Conservation (phyloP, 2,888 invertebrate genomes). For the Pristionchus maxplancki region DNA sequence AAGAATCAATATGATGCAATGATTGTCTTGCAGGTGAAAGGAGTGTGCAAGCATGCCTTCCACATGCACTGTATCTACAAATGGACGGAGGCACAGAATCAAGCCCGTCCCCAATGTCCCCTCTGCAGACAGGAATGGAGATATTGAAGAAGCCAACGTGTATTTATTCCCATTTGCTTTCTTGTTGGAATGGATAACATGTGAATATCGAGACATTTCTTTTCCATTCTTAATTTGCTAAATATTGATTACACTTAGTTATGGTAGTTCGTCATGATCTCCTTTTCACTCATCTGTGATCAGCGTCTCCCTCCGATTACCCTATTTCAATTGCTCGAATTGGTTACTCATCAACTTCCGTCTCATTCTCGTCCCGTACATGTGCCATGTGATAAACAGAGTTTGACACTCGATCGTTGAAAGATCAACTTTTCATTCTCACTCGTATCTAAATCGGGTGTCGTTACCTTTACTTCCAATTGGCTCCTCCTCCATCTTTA, state of each 20-base stretch:
- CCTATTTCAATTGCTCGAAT: not conserved
- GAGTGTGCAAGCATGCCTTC: slow-evolving; percentile 98
- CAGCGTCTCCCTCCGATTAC: not conserved
- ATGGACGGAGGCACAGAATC: slow-evolving; percentile 91
- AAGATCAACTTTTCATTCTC: not conserved
- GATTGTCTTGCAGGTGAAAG: slow-evolving; percentile 80
- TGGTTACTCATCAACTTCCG: slow-evolving; percentile 11
- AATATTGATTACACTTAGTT: not conserved
- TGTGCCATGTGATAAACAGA: slow-evolving; percentile 18
- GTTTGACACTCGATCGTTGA: slow-evolving; percentile 1
- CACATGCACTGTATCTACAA: slow-evolving; percentile 99
- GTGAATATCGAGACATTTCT: too few relatives aligned
- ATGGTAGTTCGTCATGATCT: not conserved
- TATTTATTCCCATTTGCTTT: too few relatives aligned
- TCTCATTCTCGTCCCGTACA: not conserved
- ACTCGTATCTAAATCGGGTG: slow-evolving; percentile 19
- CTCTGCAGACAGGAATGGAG: slow-evolving; percentile 99
- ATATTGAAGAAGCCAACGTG: not conserved
- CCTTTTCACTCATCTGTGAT: not conserved
- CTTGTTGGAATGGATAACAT: too few relatives aligned
- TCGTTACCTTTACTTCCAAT: not conserved
- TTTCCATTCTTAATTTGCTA: not conserved
- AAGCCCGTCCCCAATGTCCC: slow-evolving; percentile 80
- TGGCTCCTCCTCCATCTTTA: not conserved
- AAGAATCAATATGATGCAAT: not conserved